phyloP scores from a whole-genome alignment of 2,888 invertebrate genomes.

The Diarsia rubi region DNA sequence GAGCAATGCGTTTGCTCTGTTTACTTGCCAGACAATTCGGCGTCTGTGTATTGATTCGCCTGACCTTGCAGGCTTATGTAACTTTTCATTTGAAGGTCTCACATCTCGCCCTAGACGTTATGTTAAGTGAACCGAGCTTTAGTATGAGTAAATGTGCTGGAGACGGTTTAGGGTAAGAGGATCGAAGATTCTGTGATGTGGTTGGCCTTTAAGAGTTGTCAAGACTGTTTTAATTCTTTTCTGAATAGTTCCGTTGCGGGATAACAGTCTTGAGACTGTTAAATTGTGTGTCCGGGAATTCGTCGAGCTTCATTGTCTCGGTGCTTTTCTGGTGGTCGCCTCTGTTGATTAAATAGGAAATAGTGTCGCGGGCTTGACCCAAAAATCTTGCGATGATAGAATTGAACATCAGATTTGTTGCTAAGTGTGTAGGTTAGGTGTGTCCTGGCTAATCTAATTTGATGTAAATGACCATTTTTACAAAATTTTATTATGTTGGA shows the following conservation, averaged over 20 bases:
- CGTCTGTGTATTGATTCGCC: slow-evolving; percentile 83
- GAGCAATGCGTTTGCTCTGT: slow-evolving; percentile 57
- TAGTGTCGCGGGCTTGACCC: too few relatives aligned
- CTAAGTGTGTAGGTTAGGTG: background rate
- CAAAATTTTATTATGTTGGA: background rate
- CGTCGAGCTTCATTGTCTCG: too few relatives aligned
- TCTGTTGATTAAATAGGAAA: too few relatives aligned
- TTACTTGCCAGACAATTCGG: slow-evolving; percentile 78
- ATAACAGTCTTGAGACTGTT: too few relatives aligned
- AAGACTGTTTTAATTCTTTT: background rate
- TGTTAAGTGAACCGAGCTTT: slow-evolving; percentile 24
- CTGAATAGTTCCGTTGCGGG: too few relatives aligned
- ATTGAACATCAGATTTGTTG: background rate
- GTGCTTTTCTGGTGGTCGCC: too few relatives aligned
- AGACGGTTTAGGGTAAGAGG: slow-evolving; percentile 2
- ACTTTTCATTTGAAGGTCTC: slow-evolving; percentile 72
- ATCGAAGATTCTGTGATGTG: background rate
- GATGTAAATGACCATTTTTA: background rate
- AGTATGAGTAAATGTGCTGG: slow-evolving; percentile 3
- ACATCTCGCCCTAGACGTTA: slow-evolving; percentile 59
- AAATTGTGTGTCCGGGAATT: too few relatives aligned
- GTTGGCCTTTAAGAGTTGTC: background rate
- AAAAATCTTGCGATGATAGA: background rate
- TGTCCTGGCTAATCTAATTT: background rate
- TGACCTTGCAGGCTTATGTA: slow-evolving; percentile 84